Conservation (phyloP, 2,113 vertebrate genomes). For the Eonycteris spelaea region DNA sequence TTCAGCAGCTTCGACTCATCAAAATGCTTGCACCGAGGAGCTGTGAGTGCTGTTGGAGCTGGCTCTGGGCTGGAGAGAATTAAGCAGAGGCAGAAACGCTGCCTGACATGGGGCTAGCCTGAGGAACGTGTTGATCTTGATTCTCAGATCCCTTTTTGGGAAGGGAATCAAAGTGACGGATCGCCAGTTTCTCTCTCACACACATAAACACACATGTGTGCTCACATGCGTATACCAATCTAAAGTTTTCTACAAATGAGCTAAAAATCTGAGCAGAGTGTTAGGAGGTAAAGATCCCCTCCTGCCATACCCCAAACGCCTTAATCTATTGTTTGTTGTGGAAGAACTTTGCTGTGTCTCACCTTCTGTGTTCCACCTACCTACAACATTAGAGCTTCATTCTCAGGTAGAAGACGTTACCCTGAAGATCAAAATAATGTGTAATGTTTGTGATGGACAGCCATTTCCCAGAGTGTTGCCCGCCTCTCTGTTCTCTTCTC, state of each 20-base stretch:
- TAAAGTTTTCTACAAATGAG: not conserved
- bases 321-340: not conserved
- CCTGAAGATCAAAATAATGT: not conserved
- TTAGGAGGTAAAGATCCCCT: not conserved
- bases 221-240: not conserved
- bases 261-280: not conserved
- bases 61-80: not conserved
- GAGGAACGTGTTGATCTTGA: conserved; percentile 65
- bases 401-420: not conserved
- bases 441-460: not conserved
- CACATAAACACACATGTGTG: not conserved
- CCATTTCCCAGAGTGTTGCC: not conserved
- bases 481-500: not conserved
- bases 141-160: conserved; percentile 57
- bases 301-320: not conserved
- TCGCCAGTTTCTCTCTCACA: not conserved
- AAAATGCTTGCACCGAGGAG: not conserved
- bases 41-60: not conserved
- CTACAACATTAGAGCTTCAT: not conserved
- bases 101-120: conserved; percentile 67
- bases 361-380: not conserved
- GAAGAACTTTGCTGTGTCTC: not conserved
- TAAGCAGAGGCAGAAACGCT: conserved; percentile 39
- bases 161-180: conserved; percentile 60
- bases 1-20: not conserved